These are phyloP conservation scores for Bubalus kerabau DNA, from an alignment of 2,113 vertebrate genomes.

Conservation along the genomic window DNA sequence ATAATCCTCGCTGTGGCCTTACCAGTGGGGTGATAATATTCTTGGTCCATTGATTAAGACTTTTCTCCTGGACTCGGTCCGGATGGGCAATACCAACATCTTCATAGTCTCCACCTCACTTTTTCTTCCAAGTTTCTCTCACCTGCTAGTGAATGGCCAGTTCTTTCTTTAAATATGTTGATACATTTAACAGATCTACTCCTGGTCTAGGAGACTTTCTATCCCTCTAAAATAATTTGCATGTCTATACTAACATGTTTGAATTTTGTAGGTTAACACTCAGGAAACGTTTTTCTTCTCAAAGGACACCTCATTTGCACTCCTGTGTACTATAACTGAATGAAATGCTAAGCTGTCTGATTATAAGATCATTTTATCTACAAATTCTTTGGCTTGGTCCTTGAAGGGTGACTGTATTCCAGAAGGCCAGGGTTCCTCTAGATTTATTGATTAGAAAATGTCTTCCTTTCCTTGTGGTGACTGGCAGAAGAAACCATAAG, in stretches of 20 bases:
- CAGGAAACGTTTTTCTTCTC: slow-evolving; percentile 29
- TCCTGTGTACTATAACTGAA: background rate
- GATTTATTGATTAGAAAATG: background rate
- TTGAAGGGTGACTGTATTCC: background rate
- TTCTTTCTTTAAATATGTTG: background rate
- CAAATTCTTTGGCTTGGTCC: background rate
- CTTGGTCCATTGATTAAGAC: background rate
- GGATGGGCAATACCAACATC: background rate
- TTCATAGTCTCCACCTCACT: background rate
- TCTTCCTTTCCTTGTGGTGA: background rate
- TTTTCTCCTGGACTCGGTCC: background rate
- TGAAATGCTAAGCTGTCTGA: slow-evolving; percentile 15
- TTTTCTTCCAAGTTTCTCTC: background rate
- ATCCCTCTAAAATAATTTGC: background rate
- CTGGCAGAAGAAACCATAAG: slow-evolving; percentile 3
- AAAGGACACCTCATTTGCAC: background rate
- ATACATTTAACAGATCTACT: background rate
- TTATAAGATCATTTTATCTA: slow-evolving; percentile 29
- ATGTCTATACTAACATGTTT: background rate
- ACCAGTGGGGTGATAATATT: background rate
- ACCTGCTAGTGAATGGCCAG: background rate
- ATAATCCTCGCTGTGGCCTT: background rate
- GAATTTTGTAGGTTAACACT: slow-evolving; percentile 14
- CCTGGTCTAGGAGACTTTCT: background rate
- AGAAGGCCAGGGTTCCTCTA: background rate